Percentiles rank a stretch among this genome's conserved stretches.
Evolutionary conservation across 2,113 vertebrate genomes (phyloP).

Genomic region (Cyprinodon variegatus): DNA sequence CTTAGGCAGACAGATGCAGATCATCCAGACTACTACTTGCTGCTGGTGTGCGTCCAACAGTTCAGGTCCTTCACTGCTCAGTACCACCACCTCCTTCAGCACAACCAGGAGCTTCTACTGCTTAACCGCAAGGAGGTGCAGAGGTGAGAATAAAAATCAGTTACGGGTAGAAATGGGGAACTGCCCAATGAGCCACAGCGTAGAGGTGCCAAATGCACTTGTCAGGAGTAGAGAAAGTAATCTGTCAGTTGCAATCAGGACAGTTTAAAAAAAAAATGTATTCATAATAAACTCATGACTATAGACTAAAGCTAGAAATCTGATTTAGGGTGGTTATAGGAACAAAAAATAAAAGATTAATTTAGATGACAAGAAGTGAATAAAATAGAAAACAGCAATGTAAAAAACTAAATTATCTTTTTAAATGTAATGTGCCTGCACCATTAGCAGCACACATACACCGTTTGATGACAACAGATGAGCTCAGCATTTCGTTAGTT

Average conservation of each 20-base stretch:
- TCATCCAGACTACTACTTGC: constrained; percentile 95
- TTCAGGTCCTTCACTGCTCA: constrained; percentile 91
- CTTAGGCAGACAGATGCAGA: constrained; percentile 93
- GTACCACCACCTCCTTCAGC: constrained; percentile 91
- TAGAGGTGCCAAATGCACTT: neutral
- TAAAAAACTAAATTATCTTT: too few species aligned
- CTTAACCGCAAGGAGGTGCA: constrained; percentile 91
- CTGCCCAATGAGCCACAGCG: too few species aligned
- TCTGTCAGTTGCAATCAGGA: neutral
- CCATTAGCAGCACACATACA: too few species aligned
- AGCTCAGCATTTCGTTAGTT: too few species aligned
- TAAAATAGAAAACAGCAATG: too few species aligned
- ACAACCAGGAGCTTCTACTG: constrained; percentile 92
- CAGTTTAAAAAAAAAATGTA: neutral
- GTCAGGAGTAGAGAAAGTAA: too few species aligned
- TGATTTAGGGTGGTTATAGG: too few species aligned
- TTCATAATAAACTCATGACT: neutral
- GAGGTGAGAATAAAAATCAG: constrained; percentile 80
- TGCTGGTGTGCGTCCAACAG: constrained; percentile 93
- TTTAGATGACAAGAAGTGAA: too few species aligned
- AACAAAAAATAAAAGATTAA: too few species aligned
- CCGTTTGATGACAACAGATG: too few species aligned
- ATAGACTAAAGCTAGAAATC: neutral
- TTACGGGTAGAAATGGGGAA: neutral
- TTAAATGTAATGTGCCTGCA: too few species aligned